Evolutionary conservation across 2,888 invertebrate species (phyloP), one percentile per base, ranked within the genome.

Genomic region (Drosophila greeni): DNA sequence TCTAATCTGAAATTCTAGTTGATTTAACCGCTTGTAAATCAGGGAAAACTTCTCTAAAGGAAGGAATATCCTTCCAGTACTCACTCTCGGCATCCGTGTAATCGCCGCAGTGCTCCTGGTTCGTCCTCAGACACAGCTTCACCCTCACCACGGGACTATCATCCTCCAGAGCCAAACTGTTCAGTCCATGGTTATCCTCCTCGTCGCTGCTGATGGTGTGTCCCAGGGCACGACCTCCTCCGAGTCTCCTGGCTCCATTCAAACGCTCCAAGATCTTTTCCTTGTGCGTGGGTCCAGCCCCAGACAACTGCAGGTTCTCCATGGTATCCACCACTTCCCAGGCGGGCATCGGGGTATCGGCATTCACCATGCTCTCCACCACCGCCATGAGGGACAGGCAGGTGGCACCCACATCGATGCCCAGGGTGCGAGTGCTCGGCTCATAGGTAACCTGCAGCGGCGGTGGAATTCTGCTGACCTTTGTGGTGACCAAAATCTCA

Each of bases 391-490:
- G 89, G 3, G 94, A 92, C 39, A 96, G 89, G 82, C 95, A 95
- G 0, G 95, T 95, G 16, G 94, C 91, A 0, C 92, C 94, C 11
- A 95, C 93, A 77, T 93, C 94, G 84, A 96, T 94, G n/a, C 93
- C 93, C 14, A 97, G 88, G 0, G 92, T 92, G 43, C 93, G 92
- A 4, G 94, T 92, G 76, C 92, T 92, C 4, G 95, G 95, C 86
- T 97, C 95, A 85, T 93, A 96, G 29, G 94, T 94, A 24, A 96
- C 95, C 70, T 94, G 92, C 72, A 95, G 91, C 0, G 96, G 95
- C 0, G 93, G 90, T 1, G 95, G 94, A 53, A 97, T 95, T 84
- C 94, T 92, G 74, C 95, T 95, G 18, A 97, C 95, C 78, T 94
- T 93, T 0, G 97, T 97, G 5, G 94, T 93, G 39, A 93, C 94